Conservation (phyloP, 2,113 vertebrate species). For the Fregetta grallaria region DNA sequence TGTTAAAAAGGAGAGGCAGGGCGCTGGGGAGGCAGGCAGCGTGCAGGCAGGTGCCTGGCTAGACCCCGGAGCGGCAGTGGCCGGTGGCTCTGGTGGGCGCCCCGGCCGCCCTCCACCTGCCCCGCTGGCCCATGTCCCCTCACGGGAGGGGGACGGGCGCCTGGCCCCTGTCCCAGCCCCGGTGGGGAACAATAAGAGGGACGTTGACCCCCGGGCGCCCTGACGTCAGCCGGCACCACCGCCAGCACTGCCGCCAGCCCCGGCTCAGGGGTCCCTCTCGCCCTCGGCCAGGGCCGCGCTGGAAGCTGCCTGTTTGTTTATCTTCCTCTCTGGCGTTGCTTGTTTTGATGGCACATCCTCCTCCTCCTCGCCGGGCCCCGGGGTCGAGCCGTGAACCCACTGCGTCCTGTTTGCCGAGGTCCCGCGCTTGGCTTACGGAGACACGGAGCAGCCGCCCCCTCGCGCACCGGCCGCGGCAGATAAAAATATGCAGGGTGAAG, state of each 20-base stretch:
- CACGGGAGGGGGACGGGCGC: neutral
- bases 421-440: conserved; percentile 5
- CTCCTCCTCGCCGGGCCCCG: conserved; percentile 52
- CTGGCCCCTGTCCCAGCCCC: conserved; percentile 1
- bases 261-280: neutral
- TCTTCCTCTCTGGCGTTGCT: conserved; percentile 76
- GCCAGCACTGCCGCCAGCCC: conserved; percentile 7
- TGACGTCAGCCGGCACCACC: conserved; percentile 47
- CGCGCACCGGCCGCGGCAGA: neutral
- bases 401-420: conserved; percentile 78
- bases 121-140: neutral
- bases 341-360: conserved; percentile 84
- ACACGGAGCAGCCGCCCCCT: neutral
- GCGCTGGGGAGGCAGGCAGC: neutral
- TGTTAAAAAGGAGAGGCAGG: neutral
- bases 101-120: neutral
- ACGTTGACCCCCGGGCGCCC: conserved; percentile 53
- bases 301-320: conserved; percentile 76
- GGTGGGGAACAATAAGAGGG: conserved; percentile 54
- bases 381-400: conserved; percentile 72
- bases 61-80: accelerated
- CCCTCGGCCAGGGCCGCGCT: conserved; percentile 16
- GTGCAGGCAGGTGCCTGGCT: neutral
- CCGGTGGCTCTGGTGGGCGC: accelerated
- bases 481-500: conserved; percentile 62